These are phyloP conservation scores for Isaurus tuberculatus DNA, from an alignment of 92 coral and sea anemone genomes.

Conservation along the genomic window DNA sequence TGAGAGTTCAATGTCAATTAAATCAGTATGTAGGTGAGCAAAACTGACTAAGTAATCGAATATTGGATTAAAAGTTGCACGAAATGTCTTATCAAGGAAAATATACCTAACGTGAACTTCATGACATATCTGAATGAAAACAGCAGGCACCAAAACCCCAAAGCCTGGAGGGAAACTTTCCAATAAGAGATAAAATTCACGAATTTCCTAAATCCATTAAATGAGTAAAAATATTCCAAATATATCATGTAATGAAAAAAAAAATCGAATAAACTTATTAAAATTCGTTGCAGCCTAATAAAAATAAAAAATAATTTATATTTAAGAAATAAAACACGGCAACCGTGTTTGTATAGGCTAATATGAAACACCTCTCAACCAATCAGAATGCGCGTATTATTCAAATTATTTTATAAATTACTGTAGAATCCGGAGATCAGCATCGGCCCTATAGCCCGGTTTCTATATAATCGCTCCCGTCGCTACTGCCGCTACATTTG, in stretches of 20 bases:
- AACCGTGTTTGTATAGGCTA: no score
- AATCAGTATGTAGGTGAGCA: not conserved
- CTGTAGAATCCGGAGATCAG: no score
- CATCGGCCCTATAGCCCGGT: no score
- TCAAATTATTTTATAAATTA: no score
- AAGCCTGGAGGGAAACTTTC: slow-evolving; percentile 4
- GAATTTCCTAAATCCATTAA: not conserved
- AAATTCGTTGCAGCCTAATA: no score
- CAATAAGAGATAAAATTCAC: not conserved
- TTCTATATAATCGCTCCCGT: no score
- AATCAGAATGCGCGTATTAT: no score
- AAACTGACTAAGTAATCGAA: not conserved
- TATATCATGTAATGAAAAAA: not conserved
- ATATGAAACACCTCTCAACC: no score
- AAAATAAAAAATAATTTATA: no score
- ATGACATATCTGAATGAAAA: not conserved
- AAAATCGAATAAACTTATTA: not conserved
- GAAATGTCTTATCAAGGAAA: not conserved
- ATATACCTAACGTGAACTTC: not conserved
- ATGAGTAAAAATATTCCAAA: not conserved
- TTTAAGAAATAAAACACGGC: no score
- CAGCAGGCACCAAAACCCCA: slow-evolving; percentile 3
- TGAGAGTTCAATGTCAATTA: not conserved
- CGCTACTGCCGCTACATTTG: no score
- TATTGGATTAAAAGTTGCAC: not conserved